Base-by-base conservation (phyloP, 2,888 invertebrate species). In the Synergus laeviventris region DNA sequence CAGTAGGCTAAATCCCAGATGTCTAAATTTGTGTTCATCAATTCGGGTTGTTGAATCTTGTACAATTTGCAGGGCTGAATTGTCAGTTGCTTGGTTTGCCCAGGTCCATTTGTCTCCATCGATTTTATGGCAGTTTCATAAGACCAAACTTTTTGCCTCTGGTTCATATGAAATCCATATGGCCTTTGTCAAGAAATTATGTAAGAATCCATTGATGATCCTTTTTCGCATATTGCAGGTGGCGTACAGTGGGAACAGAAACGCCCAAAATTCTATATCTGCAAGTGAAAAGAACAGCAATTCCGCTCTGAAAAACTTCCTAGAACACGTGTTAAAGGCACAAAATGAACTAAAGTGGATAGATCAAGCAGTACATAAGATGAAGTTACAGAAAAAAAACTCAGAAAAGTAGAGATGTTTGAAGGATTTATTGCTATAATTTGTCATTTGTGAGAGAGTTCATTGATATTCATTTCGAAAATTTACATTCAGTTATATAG, bases 291-390 rank as follows among this genome's bases (percentile, higher is more conserved):
- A 14, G n/a, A n/a, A 66, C 5, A 24, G 24, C 16, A 66, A 9
- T 66, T 1, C 7, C 9, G 45, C 24, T 16, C 21, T 89, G 11
- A 82, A 84, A 74, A 81, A 77, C 31, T 89, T 89, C 77, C 77
- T 89, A 16, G 82, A 85, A 45, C 82, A 88, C 16, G 87, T 88
- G 11, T 78, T 88, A 11, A 82, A 81, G 31, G 86, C 86, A 9
- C 83, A 82, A 70, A 79, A 87, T 59, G 86, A 88, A 76, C 84
- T 89, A 73, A 86, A 82, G 76, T 88, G 87, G 88, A 88, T 88
- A 79, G 87, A 89, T 77, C 83, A 84, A 16, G 82, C 79, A 36
- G 85, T 84, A 24, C 82, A 76, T 18, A 8, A 54, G 38, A 59
- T 77, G 42, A 75, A 74, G 7, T 54, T 39, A 21, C 7, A 39